Percentiles rank a stretch among this genome's conserved stretches.
phyloP scores from a whole-genome alignment of 2,888 invertebrate species.

The Pachycephus smyrnensis region DNA sequence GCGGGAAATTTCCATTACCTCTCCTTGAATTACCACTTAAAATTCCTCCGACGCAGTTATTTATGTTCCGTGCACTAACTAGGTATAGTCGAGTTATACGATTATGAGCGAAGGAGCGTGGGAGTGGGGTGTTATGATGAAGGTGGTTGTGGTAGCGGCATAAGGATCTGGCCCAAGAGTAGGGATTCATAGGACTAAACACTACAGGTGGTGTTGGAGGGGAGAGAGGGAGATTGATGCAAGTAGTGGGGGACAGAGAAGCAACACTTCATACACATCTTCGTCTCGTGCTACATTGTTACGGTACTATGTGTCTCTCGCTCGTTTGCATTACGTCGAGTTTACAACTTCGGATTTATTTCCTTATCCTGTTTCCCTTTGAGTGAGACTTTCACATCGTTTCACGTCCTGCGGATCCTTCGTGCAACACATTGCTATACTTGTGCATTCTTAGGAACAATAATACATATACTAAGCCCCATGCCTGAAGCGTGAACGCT shows the following conservation, averaged over 20 bases:
- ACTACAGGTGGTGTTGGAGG: neutral
- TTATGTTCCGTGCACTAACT: conserved; percentile 32
- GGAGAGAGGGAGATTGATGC: neutral
- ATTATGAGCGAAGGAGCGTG: conserved; percentile 23
- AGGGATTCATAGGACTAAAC: neutral
- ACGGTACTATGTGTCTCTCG: neutral
- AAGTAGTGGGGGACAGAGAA: neutral
- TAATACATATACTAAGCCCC: neutral
- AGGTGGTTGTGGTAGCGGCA: no score
- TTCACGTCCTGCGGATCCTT: neutral
- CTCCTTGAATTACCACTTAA: conserved; percentile 37
- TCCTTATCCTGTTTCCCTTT: neutral
- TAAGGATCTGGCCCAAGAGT: neutral
- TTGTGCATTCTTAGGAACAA: neutral
- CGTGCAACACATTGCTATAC: neutral
- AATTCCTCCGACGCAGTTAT: conserved; percentile 37
- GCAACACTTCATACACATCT: neutral
- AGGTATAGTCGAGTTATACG: conserved; percentile 25
- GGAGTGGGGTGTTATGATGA: conserved; percentile 10
- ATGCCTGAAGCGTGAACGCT: neutral
- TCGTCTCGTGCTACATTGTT: neutral
- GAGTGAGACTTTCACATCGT: neutral
- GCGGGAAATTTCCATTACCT: conserved; percentile 36
- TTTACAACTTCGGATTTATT: neutral
- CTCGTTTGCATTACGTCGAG: neutral